phyloP scores from a whole-genome alignment of 2,888 invertebrate species.

The Drosophila glabriapex region DNA sequence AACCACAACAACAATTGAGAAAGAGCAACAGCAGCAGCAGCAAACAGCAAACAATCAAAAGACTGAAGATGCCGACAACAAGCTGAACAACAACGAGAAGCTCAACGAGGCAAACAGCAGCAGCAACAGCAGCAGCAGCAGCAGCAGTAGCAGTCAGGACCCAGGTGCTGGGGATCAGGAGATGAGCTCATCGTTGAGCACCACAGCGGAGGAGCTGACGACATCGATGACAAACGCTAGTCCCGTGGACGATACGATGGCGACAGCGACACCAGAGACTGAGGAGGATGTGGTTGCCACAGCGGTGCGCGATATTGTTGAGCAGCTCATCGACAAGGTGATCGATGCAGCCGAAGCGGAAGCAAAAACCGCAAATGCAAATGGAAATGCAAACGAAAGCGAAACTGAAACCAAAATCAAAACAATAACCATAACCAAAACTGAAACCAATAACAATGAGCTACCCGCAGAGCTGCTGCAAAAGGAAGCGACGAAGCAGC shows the following conservation, averaged over 20 bases:
- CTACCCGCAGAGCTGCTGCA: conserved; percentile 13
- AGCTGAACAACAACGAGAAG: conserved; percentile 76
- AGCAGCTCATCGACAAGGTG: conserved; percentile 83
- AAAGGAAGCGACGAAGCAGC: conserved; percentile 19
- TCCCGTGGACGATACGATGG: conserved; percentile 33
- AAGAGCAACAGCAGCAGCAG: conserved; percentile 18
- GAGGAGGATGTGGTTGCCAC: conserved; percentile 59
- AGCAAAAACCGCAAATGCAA: conserved; percentile 33
- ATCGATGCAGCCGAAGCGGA: conserved; percentile 71
- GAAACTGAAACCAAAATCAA: conserved; percentile 5
- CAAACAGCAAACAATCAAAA: conserved; percentile 83
- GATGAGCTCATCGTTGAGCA: conserved; percentile 68
- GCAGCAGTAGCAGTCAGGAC: conserved; percentile 23
- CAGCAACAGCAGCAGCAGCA: conserved; percentile 2
- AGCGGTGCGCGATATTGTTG: conserved; percentile 83
- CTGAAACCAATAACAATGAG: conserved; percentile 32
- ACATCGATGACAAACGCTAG: conserved; percentile 67
- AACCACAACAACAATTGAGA: conserved; percentile 13
- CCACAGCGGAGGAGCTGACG: conserved; percentile 65
- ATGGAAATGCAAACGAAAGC: conserved; percentile 13
- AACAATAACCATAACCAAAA: neutral
- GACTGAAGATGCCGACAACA: conserved; percentile 84
- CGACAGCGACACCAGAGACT: conserved; percentile 6
- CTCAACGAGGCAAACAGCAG: conserved; percentile 69
- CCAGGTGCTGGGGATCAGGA: conserved; percentile 38